Percentiles rank a stretch among this genome's conserved stretches.
Evolutionary conservation across 2,888 invertebrate species (phyloP).

Genomic region (Zaprionus bogoriensis): DNA sequence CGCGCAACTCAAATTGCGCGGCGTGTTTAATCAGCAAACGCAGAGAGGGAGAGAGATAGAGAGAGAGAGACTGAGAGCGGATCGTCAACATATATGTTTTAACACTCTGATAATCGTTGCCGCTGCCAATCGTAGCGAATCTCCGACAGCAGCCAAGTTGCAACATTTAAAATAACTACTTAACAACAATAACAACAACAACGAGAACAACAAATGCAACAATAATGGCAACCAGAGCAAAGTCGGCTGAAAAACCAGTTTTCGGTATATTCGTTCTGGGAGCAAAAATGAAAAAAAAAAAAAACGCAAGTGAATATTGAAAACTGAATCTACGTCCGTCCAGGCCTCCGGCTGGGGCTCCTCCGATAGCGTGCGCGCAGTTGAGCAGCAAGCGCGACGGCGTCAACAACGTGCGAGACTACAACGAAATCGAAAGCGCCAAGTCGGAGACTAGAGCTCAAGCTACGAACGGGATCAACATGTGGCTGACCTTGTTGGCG

Average conservation of each 20-base stretch:
- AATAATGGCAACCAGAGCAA: slow-evolving; percentile 1
- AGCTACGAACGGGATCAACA: slow-evolving; percentile 20
- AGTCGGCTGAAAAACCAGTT: slow-evolving; percentile 43
- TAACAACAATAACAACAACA: too few species aligned
- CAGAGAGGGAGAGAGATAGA: background rate
- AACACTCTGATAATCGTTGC: slow-evolving; percentile 6
- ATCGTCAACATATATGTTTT: too few species aligned
- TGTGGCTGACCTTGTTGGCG: slow-evolving; percentile 53
- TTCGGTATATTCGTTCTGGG: slow-evolving; percentile 17
- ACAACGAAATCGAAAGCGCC: background rate
- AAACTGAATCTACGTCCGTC: slow-evolving; percentile 32
- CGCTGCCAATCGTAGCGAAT: slow-evolving; percentile 3
- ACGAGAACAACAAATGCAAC: too few species aligned
- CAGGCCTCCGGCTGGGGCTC: background rate
- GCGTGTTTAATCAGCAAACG: slow-evolving; percentile 7
- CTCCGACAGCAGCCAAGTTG: background rate
- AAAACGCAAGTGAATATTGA: background rate
- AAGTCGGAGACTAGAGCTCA: background rate
- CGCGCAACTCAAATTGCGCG: slow-evolving; percentile 6
- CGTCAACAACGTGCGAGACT: slow-evolving; percentile 30
- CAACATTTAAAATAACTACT: background rate
- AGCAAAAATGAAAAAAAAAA: slow-evolving; percentile 16
- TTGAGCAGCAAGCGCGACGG: slow-evolving; percentile 31
- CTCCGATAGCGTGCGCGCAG: slow-evolving; percentile 34
- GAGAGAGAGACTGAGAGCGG: background rate